Base-by-base conservation (phyloP, 2,113 vertebrate genomes). In the Mesembrinibis cayennensis region DNA sequence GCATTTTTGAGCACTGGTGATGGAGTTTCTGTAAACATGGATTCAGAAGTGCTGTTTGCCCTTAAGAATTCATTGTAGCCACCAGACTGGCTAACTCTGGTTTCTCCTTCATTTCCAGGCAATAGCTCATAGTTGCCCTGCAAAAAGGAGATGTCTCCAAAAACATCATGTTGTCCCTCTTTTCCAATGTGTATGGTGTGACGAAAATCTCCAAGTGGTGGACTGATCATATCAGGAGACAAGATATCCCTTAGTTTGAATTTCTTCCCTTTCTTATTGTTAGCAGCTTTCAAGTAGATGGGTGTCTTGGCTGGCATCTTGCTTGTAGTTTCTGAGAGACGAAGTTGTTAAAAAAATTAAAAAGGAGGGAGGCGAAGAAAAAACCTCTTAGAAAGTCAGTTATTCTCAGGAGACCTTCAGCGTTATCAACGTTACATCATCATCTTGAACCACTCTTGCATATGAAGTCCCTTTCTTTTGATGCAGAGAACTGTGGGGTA, bases 1-100 rank as follows among this genome's bases (percentile, higher is more conserved):
- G 99, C 99, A 20, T 99, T 99, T 97, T 99, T 99, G 90, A 99
- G 98, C 79, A 99, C 99, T 0, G 99, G 99, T 22, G 99, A 99
- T 42, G 99, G 99, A 4, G 99, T 99, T 94, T 99, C 99, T 2
- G 97, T 96, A 82, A 98, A 99, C 95, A 98, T 97, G 6, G 99
- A 98, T 66, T 99, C 99, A 3, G 99, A 99, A n/a, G 99, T 99
- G 96, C 99, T 99, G 97, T 99, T 99, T 67, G 99, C 99, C 88
- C 99, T 98, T 70, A 99, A 95, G 93, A 99, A 99, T 93, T 99
- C 99, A 29, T 86, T 98, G 55, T 99, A 99, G 59, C 98, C 97
- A 30, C 97, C 97, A 78, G 98, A 98, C 55, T 98, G 99, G 69
- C 97, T 98, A 62, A 98, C 42, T 89, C 87, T 76, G 1, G 92